Percentiles rank a stretch among this genome's conserved stretches.
Conservation (phyloP, 2,888 invertebrate species). For the Hypomecis punctinalis region DNA sequence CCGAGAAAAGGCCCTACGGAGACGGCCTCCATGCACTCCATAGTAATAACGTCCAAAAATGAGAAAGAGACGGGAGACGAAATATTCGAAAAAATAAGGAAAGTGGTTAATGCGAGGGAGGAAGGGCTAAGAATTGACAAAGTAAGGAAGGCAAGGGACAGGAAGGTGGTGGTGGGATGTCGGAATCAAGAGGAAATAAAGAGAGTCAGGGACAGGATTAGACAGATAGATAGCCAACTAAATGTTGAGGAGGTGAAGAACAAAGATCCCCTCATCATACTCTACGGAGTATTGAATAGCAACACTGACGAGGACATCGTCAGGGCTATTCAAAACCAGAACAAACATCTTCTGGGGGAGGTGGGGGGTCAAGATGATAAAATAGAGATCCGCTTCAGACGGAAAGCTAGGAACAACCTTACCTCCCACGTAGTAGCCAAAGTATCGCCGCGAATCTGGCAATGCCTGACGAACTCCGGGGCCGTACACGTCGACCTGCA, state of each 20-base stretch:
- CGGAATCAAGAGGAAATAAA: slow-evolving; percentile 8
- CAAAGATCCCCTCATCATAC: neutral
- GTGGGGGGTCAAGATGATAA: neutral
- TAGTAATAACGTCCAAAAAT: slow-evolving; percentile 4
- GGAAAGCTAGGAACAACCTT: slow-evolving; percentile 5
- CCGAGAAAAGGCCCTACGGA: neutral
- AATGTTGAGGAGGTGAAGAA: slow-evolving; percentile 9
- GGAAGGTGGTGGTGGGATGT: slow-evolving; percentile 21
- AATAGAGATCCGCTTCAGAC: neutral
- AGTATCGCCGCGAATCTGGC: slow-evolving; percentile 32
- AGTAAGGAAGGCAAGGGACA: slow-evolving; percentile 23
- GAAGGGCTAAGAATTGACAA: slow-evolving; percentile 12
- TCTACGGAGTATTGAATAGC: neutral
- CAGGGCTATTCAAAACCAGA: slow-evolving; percentile 16
- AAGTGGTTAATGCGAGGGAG: slow-evolving; percentile 25
- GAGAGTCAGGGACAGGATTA: slow-evolving; percentile 8
- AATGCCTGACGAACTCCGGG: slow-evolving; percentile 10
- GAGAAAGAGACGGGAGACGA: slow-evolving; percentile 16
- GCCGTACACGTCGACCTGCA: slow-evolving; percentile 38
- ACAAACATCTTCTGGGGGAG: neutral
- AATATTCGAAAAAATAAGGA: neutral
- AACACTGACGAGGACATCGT: slow-evolving; percentile 21
- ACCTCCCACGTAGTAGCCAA: slow-evolving; percentile 12
- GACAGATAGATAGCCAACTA: neutral
- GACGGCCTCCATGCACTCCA: slow-evolving; percentile 13